A percentile compares a stretch with the other conserved stretches of the same genome.
Conservation (phyloP, 2,888 invertebrate genomes). For the Netelia virgata region DNA sequence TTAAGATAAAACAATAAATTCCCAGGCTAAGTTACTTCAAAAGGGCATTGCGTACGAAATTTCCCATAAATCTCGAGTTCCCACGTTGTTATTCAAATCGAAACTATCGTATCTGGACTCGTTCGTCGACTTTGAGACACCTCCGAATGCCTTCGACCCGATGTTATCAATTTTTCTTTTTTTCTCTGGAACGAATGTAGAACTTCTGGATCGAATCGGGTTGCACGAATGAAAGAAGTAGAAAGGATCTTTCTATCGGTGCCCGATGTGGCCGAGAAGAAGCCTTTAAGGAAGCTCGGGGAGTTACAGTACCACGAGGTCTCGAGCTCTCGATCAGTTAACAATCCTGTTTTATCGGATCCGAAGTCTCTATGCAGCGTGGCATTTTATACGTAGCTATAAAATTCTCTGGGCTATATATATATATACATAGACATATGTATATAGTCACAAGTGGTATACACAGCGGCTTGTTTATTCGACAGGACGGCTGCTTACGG, state of each 20-base stretch:
- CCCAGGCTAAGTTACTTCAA: not conserved
- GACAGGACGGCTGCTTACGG: slow-evolving; percentile 60
- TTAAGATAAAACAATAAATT: not conserved
- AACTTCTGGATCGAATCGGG: slow-evolving; percentile 21
- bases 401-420: slow-evolving; percentile 51
- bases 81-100: slow-evolving; percentile 7
- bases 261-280: slow-evolving; percentile 28
- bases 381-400: slow-evolving; percentile 59
- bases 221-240: slow-evolving; percentile 16
- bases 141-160: slow-evolving; percentile 28
- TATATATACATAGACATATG: not conserved
- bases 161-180: slow-evolving; percentile 35
- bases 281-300: slow-evolving; percentile 52
- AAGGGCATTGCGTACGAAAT: not conserved
- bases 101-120: not conserved
- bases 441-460: slow-evolving; percentile 2
- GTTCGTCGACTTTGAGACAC: not conserved
- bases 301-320: slow-evolving; percentile 47
- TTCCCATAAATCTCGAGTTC: not conserved
- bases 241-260: slow-evolving; percentile 31
- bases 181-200: not conserved
- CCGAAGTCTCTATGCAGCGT: slow-evolving; percentile 57
- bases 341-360: slow-evolving; percentile 69
- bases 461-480: slow-evolving; percentile 65
- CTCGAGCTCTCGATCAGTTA: slow-evolving; percentile 62